Evolutionary conservation across 2,797 vertebrate genomes (phyloP).

Genomic region (Eulemur albifrons): DNA sequence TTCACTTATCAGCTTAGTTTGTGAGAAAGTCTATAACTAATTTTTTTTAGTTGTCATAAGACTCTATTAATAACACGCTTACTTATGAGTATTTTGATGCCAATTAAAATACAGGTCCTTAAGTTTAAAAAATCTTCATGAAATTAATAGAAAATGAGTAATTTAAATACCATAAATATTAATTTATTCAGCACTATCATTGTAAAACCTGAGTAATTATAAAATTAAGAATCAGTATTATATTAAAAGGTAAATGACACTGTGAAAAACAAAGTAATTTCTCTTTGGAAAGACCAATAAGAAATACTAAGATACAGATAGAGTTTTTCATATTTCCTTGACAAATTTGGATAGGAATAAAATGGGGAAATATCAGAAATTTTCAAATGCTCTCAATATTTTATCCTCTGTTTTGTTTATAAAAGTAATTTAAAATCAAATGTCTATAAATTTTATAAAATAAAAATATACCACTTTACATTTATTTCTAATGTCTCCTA

Average conservation of each 20-base stretch:
- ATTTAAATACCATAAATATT: not conserved
- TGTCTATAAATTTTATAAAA: not conserved
- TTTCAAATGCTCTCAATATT: not conserved
- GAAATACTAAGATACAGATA: not conserved
- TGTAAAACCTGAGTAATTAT: conserved; percentile 7
- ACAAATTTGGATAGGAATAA: not conserved
- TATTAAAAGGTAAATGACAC: not conserved
- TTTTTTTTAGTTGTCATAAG: not conserved
- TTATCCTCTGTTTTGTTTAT: not conserved
- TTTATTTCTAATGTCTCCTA: not conserved
- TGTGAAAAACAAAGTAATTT: not conserved
- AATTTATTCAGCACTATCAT: not conserved
- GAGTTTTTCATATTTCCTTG: not conserved
- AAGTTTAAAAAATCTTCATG: not conserved
- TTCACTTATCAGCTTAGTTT: not conserved
- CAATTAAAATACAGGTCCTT: not conserved
- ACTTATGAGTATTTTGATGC: not conserved
- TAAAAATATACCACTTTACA: not conserved
- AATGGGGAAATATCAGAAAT: not conserved
- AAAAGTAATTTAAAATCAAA: not conserved
- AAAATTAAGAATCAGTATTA: not conserved
- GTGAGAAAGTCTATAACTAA: not conserved
- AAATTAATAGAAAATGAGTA: conserved; percentile 20
- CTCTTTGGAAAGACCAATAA: conserved; percentile 13
- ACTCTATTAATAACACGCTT: not conserved